Conservation (phyloP, 1,140 invertebrate genomes). For the Lethrus apterus region DNA sequence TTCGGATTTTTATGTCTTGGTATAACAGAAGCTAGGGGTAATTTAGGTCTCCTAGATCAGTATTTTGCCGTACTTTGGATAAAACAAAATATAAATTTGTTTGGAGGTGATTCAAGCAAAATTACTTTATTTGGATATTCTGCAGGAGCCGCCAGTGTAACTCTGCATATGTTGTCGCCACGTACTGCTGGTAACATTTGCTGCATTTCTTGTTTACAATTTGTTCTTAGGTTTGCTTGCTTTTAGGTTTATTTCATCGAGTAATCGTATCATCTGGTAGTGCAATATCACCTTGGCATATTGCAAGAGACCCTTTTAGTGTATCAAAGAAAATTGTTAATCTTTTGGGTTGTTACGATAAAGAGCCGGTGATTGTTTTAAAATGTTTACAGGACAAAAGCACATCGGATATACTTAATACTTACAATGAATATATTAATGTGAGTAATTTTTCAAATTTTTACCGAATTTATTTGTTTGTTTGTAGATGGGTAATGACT, state of each 20-base stretch:
- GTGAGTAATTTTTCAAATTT: conserved; percentile 35
- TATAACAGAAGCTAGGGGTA: conserved; percentile 52
- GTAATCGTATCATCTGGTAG: conserved; percentile 67
- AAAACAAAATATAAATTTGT: conserved; percentile 58
- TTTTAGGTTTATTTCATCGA: conserved; percentile 54
- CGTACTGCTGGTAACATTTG: conserved; percentile 48
- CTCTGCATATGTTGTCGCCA: conserved; percentile 54
- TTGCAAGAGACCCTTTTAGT: conserved; percentile 43
- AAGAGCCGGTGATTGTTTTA: conserved; percentile 39
- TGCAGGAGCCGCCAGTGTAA: conserved; percentile 53
- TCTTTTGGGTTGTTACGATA: conserved; percentile 45
- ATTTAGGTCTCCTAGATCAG: conserved; percentile 65
- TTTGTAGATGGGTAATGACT: conserved; percentile 47
- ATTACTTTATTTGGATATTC: conserved; percentile 67
- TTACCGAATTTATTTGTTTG: not conserved
- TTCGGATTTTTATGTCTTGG: conserved; percentile 64
- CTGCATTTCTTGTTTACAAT: too few species aligned
- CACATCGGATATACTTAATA: conserved; percentile 47
- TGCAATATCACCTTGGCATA: conserved; percentile 54
- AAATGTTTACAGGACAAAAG: conserved; percentile 57
- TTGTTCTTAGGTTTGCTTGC: not conserved
- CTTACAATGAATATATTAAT: conserved; percentile 51
- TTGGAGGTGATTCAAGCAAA: conserved; percentile 61
- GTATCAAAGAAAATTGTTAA: conserved; percentile 52
- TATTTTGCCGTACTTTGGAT: conserved; percentile 65